phyloP scores from a whole-genome alignment of 92 coral and sea anemone species.

The Ricordea florida region DNA sequence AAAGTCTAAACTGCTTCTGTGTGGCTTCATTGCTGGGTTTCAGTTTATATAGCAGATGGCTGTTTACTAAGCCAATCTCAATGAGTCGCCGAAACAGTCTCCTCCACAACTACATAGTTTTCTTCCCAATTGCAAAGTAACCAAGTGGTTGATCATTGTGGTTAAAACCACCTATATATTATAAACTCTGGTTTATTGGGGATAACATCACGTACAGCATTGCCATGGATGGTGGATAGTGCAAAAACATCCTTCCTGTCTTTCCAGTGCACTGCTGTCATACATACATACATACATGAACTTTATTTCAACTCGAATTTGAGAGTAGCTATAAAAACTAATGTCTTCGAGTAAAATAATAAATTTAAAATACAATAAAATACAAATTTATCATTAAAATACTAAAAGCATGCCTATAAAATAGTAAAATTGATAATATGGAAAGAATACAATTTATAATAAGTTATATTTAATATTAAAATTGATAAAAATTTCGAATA shows the following conservation, averaged over 20 bases:
- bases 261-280: constrained; percentile 55
- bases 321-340: no score
- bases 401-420: no score
- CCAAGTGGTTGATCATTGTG: constrained; percentile 47
- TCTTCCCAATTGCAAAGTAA: constrained; percentile 38
- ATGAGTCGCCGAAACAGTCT: constrained; percentile 40
- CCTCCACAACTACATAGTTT: constrained; percentile 58
- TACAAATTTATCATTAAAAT: no score
- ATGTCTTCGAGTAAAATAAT: no score
- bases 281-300: no score
- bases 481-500: no score
- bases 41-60: constrained; percentile 13
- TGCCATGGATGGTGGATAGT: constrained; percentile 58
- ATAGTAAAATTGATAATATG: no score
- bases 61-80: constrained; percentile 23
- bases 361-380: no score
- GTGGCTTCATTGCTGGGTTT: neutral
- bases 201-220: constrained; percentile 34
- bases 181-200: constrained; percentile 41
- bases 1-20: constrained; percentile 37
- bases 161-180: constrained; percentile 58
- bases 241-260: constrained; percentile 67
- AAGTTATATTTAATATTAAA: no score
- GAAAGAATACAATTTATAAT: no score
- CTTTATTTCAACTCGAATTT: no score